Percentiles rank a stretch among this genome's conserved stretches.
Evolutionary conservation across 2,888 invertebrate genomes (phyloP).

Genomic region (Iselma pallidipennis): DNA sequence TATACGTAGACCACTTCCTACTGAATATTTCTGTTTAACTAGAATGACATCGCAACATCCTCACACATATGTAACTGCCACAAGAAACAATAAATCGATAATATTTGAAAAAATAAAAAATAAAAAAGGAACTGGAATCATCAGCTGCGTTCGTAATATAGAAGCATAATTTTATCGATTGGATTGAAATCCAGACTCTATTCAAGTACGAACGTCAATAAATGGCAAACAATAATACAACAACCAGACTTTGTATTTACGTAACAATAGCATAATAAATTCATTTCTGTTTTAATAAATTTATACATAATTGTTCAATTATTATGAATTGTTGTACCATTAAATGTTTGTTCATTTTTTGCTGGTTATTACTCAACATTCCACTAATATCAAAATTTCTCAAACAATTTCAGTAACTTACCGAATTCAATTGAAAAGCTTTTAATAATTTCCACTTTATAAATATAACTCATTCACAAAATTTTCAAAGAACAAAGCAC

Average conservation of each 20-base stretch:
- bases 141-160: slow-evolving; percentile 8
- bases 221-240: slow-evolving; percentile 35
- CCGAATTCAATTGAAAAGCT: too few species aligned
- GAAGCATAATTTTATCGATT: slow-evolving; percentile 36
- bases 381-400: too few species aligned
- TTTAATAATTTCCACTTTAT: not conserved
- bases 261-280: slow-evolving; percentile 26
- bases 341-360: too few species aligned
- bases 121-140: too few species aligned
- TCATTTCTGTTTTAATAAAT: slow-evolving; percentile 20
- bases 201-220: slow-evolving; percentile 32
- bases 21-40: slow-evolving; percentile 3
- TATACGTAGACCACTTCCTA: slow-evolving; percentile 18
- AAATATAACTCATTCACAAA: not conserved
- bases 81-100: too few species aligned
- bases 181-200: slow-evolving; percentile 28
- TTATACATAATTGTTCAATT: slow-evolving; percentile 21
- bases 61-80: too few species aligned
- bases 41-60: too few species aligned
- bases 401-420: too few species aligned
- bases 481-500: not conserved
- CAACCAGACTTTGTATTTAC: slow-evolving; percentile 33
- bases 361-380: too few species aligned
- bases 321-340: not conserved
- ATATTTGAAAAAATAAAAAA: too few species aligned